These are phyloP conservation scores for Acropora tenuis DNA, from an alignment of 64 coral and sea anemone species.

Conservation along the genomic window DNA sequence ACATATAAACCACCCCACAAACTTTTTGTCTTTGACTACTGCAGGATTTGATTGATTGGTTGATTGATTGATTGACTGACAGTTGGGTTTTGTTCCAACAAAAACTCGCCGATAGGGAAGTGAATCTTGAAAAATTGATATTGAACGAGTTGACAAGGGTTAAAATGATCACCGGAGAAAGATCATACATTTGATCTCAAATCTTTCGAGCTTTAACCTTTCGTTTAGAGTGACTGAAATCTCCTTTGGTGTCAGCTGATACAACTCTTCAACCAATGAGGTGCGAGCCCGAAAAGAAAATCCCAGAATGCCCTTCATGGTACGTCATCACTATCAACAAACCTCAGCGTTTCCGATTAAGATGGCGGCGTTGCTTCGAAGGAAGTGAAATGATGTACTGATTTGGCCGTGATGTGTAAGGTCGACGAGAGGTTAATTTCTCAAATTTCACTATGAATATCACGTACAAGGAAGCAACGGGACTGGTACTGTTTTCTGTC, in stretches of 20 bases:
- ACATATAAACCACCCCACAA: too few relatives aligned
- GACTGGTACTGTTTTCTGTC: background rate
- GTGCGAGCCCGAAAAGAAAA: background rate
- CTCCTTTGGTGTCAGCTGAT: background rate
- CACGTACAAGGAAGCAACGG: background rate
- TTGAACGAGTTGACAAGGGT: too few relatives aligned
- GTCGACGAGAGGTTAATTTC: background rate
- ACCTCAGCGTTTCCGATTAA: constrained; percentile 34
- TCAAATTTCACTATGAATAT: constrained; percentile 36
- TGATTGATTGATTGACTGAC: too few relatives aligned
- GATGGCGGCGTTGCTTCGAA: constrained; percentile 19
- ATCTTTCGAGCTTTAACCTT: too few relatives aligned
- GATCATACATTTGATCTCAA: too few relatives aligned
- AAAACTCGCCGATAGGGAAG: too few relatives aligned
- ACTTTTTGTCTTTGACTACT: too few relatives aligned
- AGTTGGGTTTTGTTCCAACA: too few relatives aligned
- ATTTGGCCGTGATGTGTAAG: background rate
- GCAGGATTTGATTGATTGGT: too few relatives aligned
- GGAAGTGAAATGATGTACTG: constrained; percentile 4
- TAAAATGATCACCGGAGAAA: too few relatives aligned
- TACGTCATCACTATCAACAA: constrained; percentile 46
- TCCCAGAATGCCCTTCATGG: background rate
- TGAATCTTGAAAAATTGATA: too few relatives aligned
- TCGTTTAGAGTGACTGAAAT: background rate
- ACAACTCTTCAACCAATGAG: constrained; percentile 13